A percentile compares a stretch with the other conserved stretches of the same genome.
Evolutionary conservation across 2,113 vertebrate species (phyloP).

Genomic region (Toxotes chatareus): DNA sequence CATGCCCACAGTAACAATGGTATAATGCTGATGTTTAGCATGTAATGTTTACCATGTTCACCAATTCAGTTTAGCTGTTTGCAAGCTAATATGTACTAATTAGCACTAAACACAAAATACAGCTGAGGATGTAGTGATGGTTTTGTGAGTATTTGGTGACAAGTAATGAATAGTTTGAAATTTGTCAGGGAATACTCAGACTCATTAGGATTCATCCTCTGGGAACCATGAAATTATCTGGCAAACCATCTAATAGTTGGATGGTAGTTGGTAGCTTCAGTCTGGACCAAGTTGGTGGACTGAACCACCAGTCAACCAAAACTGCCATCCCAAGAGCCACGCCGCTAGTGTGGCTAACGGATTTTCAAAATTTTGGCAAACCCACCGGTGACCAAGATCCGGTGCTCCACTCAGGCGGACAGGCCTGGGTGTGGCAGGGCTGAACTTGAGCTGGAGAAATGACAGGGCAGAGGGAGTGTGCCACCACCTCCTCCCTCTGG

Average conservation of each 20-base stretch:
- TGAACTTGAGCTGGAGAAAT: slow-evolving; percentile 89
- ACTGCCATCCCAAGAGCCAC: not conserved
- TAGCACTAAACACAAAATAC: too few relatives aligned
- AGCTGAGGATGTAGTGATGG: not conserved
- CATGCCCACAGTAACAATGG: too few relatives aligned
- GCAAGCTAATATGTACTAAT: too few relatives aligned
- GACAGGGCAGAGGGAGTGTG: slow-evolving; percentile 91
- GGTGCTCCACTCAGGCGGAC: slow-evolving; percentile 91
- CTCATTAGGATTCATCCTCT: not conserved
- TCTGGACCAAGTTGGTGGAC: not conserved
- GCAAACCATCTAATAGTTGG: not conserved
- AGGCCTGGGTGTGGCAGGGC: slow-evolving; percentile 89
- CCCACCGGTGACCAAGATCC: slow-evolving; percentile 95
- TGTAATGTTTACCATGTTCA: not conserved
- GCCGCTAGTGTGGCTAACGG: not conserved
- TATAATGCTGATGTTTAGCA: too few relatives aligned
- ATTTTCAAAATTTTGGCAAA: not conserved
- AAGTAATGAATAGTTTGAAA: too few relatives aligned
- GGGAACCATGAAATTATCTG: not conserved
- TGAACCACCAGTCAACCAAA: not conserved
- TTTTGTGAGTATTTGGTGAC: not conserved
- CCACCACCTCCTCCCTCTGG: slow-evolving; percentile 87
- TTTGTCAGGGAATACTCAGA: too few relatives aligned
- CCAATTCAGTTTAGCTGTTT: not conserved
- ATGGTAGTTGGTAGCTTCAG: not conserved